These are phyloP conservation scores for Nannobrachium achirus DNA, from an alignment of 2,113 vertebrate genomes.

Conservation along the genomic window DNA sequence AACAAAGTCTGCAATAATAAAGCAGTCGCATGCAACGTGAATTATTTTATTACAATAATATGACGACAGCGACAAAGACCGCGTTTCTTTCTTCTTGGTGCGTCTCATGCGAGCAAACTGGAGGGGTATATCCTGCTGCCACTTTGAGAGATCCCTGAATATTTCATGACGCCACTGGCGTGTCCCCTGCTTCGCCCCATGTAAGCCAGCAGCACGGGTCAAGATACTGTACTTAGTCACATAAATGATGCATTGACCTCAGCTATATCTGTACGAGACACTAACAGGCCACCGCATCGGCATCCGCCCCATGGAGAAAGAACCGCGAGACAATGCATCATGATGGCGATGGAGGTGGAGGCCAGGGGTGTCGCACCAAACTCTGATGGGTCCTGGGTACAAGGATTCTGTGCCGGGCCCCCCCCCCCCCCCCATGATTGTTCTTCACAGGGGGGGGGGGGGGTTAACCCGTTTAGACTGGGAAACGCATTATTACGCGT, in stretches of 20 bases:
- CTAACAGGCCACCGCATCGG: conserved; percentile 25
- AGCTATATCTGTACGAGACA: conserved; percentile 26
- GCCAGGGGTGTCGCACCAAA: too few species aligned
- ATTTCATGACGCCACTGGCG: conserved; percentile 46
- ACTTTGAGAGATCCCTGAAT: conserved; percentile 46
- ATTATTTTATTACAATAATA: neutral
- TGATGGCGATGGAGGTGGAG: neutral
- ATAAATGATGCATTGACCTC: conserved; percentile 50
- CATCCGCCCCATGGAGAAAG: neutral
- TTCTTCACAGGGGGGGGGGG: too few species aligned
- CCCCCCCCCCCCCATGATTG: too few species aligned
- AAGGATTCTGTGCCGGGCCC: too few species aligned
- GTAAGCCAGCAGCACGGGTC: conserved; percentile 13
- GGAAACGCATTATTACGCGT: too few species aligned
- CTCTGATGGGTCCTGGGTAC: too few species aligned
- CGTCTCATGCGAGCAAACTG: conserved; percentile 18
- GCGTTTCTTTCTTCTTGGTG: conserved; percentile 13
- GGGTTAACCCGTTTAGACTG: too few species aligned
- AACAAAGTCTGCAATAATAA: conserved; percentile 25
- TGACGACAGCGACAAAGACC: conserved; percentile 15
- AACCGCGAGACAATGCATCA: neutral
- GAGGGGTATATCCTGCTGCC: conserved; percentile 1
- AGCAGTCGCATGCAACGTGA: conserved; percentile 22
- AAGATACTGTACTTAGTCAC: conserved; percentile 31
- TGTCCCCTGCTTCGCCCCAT: conserved; percentile 42